Conservation (phyloP, 2,888 invertebrate genomes). For the Leucophora obtusa region DNA sequence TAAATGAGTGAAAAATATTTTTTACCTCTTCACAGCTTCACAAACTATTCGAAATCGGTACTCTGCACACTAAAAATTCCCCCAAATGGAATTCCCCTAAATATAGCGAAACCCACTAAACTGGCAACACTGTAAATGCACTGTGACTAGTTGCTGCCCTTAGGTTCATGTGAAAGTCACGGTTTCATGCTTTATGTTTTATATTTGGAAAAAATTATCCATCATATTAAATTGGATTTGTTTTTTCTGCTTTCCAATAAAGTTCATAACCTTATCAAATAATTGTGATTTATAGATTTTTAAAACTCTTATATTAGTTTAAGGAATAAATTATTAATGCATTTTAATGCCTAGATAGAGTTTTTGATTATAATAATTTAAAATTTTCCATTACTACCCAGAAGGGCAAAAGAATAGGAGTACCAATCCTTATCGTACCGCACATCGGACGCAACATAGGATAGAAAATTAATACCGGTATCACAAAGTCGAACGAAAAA, state of each 20-base stretch:
- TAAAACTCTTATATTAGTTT: slow-evolving; percentile 15
- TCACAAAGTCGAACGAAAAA: too few species aligned
- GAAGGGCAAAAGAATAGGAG: too few species aligned
- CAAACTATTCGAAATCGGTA: too few species aligned
- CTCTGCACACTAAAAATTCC: too few species aligned
- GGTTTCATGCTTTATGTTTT: slow-evolving; percentile 53
- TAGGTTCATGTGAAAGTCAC: slow-evolving; percentile 61
- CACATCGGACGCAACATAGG: too few species aligned
- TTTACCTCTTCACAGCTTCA: too few species aligned
- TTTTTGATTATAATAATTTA: slow-evolving; percentile 48
- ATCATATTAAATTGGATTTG: slow-evolving; percentile 48
- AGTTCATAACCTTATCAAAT: slow-evolving; percentile 50
- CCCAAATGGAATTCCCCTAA: too few species aligned
- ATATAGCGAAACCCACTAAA: too few species aligned
- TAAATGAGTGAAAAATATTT: too few species aligned
- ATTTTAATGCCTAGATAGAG: slow-evolving; percentile 9
- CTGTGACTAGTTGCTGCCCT: slow-evolving; percentile 57
- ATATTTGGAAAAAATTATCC: slow-evolving; percentile 35
- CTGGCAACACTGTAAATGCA: too few species aligned
- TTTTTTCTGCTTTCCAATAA: slow-evolving; percentile 32
- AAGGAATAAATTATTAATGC: background rate
- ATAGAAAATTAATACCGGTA: too few species aligned
- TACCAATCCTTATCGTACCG: too few species aligned
- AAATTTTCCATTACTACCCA: slow-evolving; percentile 1
- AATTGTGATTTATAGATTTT: slow-evolving; percentile 56